Conservation (phyloP, 1,140 invertebrate genomes). For the Saccostrea glomerata region DNA sequence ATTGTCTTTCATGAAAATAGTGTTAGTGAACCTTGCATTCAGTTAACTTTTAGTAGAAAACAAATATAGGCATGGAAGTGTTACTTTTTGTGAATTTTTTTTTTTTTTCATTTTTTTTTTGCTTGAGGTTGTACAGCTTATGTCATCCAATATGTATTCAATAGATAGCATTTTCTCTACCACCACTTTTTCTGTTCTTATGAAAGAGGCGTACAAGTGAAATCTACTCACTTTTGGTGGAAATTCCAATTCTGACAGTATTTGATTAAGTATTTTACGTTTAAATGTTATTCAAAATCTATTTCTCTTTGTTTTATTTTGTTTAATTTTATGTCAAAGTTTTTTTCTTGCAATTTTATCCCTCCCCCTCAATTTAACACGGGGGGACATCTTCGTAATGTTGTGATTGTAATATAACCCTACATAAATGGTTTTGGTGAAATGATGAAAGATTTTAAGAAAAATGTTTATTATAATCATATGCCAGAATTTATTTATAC, state of each 20-base stretch:
- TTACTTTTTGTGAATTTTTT: not conserved
- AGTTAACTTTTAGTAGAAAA: not conserved
- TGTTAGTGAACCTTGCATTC: constrained; percentile 18
- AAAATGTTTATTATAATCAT: not conserved
- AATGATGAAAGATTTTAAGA: not conserved
- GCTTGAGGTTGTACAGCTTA: constrained; percentile 29
- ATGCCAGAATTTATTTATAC: constrained; percentile 22
- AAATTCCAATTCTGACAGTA: constrained; percentile 24
- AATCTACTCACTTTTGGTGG: not conserved
- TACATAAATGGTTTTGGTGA: constrained; percentile 16
- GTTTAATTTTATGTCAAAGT: not conserved
- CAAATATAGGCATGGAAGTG: not conserved
- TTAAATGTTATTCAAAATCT: not conserved
- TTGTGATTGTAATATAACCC: constrained; percentile 6
- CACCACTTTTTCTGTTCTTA: not conserved
- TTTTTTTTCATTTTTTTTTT: not conserved
- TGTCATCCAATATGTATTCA: not conserved
- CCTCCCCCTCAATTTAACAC: not conserved
- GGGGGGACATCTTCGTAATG: not conserved
- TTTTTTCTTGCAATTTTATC: constrained; percentile 13
- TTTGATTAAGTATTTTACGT: constrained; percentile 21
- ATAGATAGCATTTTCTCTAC: not conserved
- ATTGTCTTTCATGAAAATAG: constrained; percentile 13
- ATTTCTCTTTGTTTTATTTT: constrained; percentile 12
- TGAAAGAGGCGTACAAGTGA: not conserved